Evolutionary conservation across 2,888 invertebrate species (phyloP).

Genomic region (Macaria liturata): DNA sequence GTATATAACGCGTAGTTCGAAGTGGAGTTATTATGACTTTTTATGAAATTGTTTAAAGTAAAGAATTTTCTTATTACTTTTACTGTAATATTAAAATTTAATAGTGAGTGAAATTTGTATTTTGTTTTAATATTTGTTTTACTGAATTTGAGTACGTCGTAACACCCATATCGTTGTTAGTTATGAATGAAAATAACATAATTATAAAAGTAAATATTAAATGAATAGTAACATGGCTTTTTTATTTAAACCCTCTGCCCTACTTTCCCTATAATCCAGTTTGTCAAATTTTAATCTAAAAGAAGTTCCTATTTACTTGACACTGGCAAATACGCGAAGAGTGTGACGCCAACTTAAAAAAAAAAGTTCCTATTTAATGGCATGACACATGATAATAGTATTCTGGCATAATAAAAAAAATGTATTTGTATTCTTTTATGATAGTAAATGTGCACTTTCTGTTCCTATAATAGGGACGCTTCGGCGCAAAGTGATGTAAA

Average conservation of each 20-base stretch:
- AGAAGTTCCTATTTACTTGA: too few species aligned
- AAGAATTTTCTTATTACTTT: constrained; percentile 76
- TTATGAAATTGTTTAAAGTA: constrained; percentile 79
- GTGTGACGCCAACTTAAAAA: too few species aligned
- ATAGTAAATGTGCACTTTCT: too few species aligned
- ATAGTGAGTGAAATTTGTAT: constrained; percentile 83
- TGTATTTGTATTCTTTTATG: too few species aligned
- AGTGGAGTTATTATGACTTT: constrained; percentile 73
- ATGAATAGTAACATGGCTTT: constrained; percentile 79
- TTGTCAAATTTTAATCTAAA: too few species aligned
- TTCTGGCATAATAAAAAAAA: too few species aligned
- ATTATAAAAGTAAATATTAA: constrained; percentile 84
- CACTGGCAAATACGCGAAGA: too few species aligned
- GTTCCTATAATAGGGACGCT: too few species aligned
- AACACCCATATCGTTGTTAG: constrained; percentile 84
- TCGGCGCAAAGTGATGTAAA: too few species aligned
- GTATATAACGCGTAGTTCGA: constrained; percentile 63
- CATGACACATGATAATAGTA: too few species aligned
- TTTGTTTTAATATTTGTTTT: constrained; percentile 82
- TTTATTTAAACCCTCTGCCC: constrained; percentile 55
- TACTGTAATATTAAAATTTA: constrained; percentile 80
- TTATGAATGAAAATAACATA: constrained; percentile 84
- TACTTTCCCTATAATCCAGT: too few species aligned
- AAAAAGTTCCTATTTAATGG: too few species aligned
- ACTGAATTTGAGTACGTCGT: constrained; percentile 82